A percentile compares a stretch with the other conserved stretches of the same genome.
These are phyloP conservation scores for Lepidurus apus DNA, from an alignment of 1,140 invertebrate genomes.

Conservation along the genomic window DNA sequence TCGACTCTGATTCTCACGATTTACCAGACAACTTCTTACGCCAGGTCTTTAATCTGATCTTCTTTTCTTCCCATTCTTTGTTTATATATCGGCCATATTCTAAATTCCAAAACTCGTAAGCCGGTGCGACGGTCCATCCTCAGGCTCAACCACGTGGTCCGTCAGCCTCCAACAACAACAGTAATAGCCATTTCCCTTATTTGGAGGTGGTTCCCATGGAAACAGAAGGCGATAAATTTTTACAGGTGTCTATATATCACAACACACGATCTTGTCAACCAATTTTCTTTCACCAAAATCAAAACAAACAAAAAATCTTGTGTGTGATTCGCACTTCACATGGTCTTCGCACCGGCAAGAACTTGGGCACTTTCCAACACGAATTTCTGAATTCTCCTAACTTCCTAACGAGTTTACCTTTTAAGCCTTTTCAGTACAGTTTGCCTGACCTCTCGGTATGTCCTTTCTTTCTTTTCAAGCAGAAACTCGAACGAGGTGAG, in stretches of 20 bases:
- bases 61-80: slow-evolving; percentile 23
- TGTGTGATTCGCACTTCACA: neutral
- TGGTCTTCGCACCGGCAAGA: slow-evolving; percentile 34
- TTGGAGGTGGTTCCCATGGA: neutral
- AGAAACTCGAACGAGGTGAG: slow-evolving; percentile 56
- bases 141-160: slow-evolving; percentile 17
- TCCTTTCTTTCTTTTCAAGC: slow-evolving; percentile 37
- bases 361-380: neutral
- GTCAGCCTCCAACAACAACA: neutral
- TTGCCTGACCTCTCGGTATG: slow-evolving; percentile 26
- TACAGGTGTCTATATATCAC: slow-evolving; percentile 26
- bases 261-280: neutral
- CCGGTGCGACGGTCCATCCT: neutral
- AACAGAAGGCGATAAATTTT: slow-evolving; percentile 23
- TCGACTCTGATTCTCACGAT: neutral
- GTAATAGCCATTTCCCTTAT: neutral
- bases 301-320: neutral
- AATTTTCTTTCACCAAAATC: neutral
- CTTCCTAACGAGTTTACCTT: neutral
- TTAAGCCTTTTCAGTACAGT: neutral
- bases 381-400: neutral
- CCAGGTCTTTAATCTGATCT: slow-evolving; percentile 10
- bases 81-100: neutral
- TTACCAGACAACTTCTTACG: slow-evolving; percentile 20
- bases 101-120: neutral